Evolutionary conservation across 1,140 invertebrate species (phyloP), one percentile per base, ranked within the genome.

Genomic region (Drosophila truncata): DNA sequence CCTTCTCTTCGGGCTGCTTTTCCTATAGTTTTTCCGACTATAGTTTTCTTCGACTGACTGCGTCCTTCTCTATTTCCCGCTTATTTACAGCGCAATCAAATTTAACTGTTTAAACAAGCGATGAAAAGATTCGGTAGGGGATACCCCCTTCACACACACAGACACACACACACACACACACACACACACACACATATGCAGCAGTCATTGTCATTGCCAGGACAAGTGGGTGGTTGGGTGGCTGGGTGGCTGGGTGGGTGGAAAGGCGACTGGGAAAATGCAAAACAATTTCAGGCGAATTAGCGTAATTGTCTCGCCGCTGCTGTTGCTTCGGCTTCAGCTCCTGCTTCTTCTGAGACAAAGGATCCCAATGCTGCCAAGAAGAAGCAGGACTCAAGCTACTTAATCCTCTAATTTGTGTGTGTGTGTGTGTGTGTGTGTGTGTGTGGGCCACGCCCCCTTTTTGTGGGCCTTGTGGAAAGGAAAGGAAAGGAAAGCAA

Each of bases 281-380:
- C 71, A 74, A 74, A 74, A 74, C 69, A 62, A 73, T 73, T 70
- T 79, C 58, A 71, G 64, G 71, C 75, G 80, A 91, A 91, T 91
- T 91, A 91, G 86, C 90, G 86, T 84, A 91, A 73, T 73, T 73
- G 70, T 91, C 90, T 91, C 90, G 82, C 90, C 82, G 78, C 86
- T 78, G 80, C 59, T 80, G 83, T 63, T 80, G 70, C 66, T 63
- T 67, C 74, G 58, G n/a, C 52, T 46, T 20, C 31, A 39, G 44
- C 55, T 69, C 33, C 46, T 25, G 52, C 49, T 74, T 64, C 59
- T 52, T 76, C 49, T 57, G 66, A 69, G 71, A 50, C 62, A 65
- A 52, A 60, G 77, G 25, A 37, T 37, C 33, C 33, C 31, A 13
- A 2, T 1, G 14, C 18, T 54, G 25, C 49, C 69, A 52, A 57